Base-by-base conservation (phyloP, 2,797 vertebrate genomes). In the Pagetopsis macropterus region DNA sequence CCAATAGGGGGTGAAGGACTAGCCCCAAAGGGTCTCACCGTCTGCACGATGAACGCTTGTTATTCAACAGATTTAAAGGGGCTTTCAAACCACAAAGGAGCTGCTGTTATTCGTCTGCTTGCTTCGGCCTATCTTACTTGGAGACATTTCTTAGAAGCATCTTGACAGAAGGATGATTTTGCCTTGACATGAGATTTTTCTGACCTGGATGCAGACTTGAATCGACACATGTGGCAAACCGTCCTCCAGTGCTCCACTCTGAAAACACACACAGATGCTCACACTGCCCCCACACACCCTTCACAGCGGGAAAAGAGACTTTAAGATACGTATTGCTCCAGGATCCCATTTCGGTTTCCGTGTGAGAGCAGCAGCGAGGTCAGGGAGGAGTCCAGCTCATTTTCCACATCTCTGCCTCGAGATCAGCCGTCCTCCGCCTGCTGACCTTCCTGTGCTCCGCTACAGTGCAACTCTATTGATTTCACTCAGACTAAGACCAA, bases 361-460 rank as follows among this genome's bases (percentile, higher is more conserved):
- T 33, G 63, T 56, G 13, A 63, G 65, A 55, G 78, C 62, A 52
- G 69, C 1, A 41, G 50, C 82, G 51, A 80, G 77, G 43, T 78
- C 72, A 68, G 5, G n/a, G 14, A 65, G 70, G 78, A 70, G 55
- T 76, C 56, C 64, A 81, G 70, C 87, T 91, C 75, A 78, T 92
- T 92, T 87, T 83, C 59, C 52, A 77, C 65, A 79, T 83, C 75
- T 14, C 63, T 83, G 75, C 64, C 66, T 80, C 57, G 61, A 69
- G 77, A 67, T 75, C 49, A 21, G 55, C 51, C n/a, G 74, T 82
- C 69, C 2, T 33, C 84, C 76, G 76, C 67, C 62, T 0, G 33
- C 33, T 83, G 82, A 75, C 84, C 85, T 68, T 52, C 77, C 81
- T 13, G 15, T 48, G 72, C 75, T 63, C 73, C 11, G 23, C 27